phyloP scores from a whole-genome alignment of 2,797 vertebrate genomes.

The Enteromius treurensis region DNA sequence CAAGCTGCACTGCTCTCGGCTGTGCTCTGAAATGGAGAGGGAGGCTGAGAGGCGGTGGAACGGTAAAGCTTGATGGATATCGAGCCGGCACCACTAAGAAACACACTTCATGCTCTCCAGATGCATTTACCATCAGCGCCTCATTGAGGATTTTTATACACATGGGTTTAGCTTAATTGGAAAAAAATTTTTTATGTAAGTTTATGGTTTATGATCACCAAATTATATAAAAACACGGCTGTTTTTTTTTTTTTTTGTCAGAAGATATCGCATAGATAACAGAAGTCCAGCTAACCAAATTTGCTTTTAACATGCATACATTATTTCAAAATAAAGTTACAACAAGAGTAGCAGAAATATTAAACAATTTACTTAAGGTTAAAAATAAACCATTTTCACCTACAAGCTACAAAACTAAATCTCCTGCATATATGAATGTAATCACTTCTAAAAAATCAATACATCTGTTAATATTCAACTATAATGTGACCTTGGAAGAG shows the following conservation, averaged over 20 bases:
- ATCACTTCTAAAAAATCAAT: conserved; percentile 8
- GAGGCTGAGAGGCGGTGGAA: conserved; percentile 58
- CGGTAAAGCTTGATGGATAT: conserved; percentile 59
- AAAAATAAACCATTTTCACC: neutral
- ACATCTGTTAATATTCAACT: neutral
- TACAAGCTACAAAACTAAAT: neutral
- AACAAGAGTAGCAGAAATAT: neutral
- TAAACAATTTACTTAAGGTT: neutral
- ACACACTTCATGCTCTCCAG: conserved; percentile 34
- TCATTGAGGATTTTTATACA: neutral
- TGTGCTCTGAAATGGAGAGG: conserved; percentile 55
- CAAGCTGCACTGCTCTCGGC: conserved; percentile 56
- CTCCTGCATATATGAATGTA: neutral
- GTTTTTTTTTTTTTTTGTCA: neutral
- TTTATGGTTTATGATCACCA: neutral
- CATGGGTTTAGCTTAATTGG: conserved; percentile 12
- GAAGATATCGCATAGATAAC: neutral
- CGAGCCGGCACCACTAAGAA: conserved; percentile 33
- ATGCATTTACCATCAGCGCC: conserved; percentile 38
- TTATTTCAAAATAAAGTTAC: neutral
- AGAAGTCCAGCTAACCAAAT: neutral
- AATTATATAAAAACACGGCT: neutral
- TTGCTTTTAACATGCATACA: neutral
- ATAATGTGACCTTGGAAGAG: neutral
- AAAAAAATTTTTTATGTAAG: neutral